These are phyloP conservation scores for Scaptomyza flava DNA, from an alignment of 2,888 invertebrate genomes.

Conservation along the genomic window DNA sequence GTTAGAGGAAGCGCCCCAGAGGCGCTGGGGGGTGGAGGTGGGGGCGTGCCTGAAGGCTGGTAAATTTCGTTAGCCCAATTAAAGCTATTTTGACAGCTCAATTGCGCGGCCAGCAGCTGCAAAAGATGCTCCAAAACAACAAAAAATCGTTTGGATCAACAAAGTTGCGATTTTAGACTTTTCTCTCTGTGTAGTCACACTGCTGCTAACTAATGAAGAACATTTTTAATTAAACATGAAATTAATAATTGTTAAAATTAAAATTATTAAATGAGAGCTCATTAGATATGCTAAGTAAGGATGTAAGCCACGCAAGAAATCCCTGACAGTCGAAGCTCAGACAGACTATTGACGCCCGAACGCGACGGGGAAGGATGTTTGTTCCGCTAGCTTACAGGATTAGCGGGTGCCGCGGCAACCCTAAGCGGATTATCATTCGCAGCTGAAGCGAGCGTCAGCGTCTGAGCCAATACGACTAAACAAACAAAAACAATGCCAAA, in stretches of 20 bases:
- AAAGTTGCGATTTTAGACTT: neutral
- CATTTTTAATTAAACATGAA: constrained; percentile 53
- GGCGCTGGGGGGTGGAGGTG: too few relatives aligned
- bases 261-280: constrained; percentile 50
- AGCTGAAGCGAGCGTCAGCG: neutral
- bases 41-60: constrained; percentile 27
- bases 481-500: constrained; percentile 33
- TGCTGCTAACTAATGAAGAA: constrained; percentile 18
- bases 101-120: constrained; percentile 40
- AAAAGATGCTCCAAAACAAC: constrained; percentile 2
- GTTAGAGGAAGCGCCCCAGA: neutral
- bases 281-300: constrained; percentile 64
- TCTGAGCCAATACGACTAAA: constrained; percentile 19
- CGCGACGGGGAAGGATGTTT: constrained; percentile 37
- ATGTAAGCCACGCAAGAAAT: constrained; percentile 36
- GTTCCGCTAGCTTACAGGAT: constrained; percentile 61
- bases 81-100: constrained; percentile 73
- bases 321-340: neutral
- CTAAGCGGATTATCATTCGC: constrained; percentile 66
- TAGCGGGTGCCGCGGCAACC: constrained; percentile 64
- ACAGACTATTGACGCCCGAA: constrained; percentile 31
- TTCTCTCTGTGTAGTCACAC: neutral
- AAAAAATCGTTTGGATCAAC: neutral
- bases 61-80: constrained; percentile 70
- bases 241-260: constrained; percentile 55